Percentiles rank a stretch among this genome's conserved stretches.
These are phyloP conservation scores for Drosophila hydei DNA, from an alignment of 1,140 invertebrate species.

Conservation along the genomic window DNA sequence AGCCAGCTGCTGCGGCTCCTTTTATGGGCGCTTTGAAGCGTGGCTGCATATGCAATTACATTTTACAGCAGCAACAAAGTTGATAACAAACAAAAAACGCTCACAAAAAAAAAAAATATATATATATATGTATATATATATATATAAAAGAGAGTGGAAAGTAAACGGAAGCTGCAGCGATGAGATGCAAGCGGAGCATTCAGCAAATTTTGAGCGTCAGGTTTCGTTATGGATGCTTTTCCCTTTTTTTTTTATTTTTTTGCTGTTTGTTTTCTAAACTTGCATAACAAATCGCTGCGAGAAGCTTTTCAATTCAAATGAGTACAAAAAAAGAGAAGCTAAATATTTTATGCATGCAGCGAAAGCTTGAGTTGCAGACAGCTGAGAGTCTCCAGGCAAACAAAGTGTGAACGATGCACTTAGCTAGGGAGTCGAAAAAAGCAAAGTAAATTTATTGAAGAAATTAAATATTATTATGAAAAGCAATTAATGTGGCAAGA, in stretches of 20 bases:
- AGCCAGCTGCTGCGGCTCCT: constrained; percentile 34
- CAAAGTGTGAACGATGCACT: constrained; percentile 76
- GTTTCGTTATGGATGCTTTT: constrained; percentile 61
- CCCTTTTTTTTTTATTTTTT: constrained; percentile 46
- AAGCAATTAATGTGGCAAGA: constrained; percentile 51
- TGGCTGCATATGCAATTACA: constrained; percentile 80
- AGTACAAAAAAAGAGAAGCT: constrained; percentile 63
- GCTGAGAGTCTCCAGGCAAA: constrained; percentile 31
- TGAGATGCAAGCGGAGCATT: constrained; percentile 57
- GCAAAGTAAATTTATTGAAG: constrained; percentile 35
- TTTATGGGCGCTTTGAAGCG: constrained; percentile 72
- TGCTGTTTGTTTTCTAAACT: constrained; percentile 76
- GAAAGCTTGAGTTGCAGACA: constrained; percentile 2
- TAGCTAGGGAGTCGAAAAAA: constrained; percentile 33
- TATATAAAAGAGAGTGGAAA: constrained; percentile 6
- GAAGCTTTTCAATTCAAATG: constrained; percentile 81
- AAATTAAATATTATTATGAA: constrained; percentile 67
- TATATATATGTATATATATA: too few species aligned
- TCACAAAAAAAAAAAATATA: constrained; percentile 21
- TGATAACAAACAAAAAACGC: constrained; percentile 68
- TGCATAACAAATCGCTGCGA: constrained; percentile 79
- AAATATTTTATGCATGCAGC: constrained; percentile 77
- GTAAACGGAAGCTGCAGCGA: constrained; percentile 13
- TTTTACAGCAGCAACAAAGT: constrained; percentile 75
- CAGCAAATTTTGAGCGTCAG: constrained; percentile 75